A percentile compares a stretch with the other conserved stretches of the same genome.
Evolutionary conservation across 2,113 vertebrate genomes (phyloP).

Genomic region (Oreocharis arfaki): DNA sequence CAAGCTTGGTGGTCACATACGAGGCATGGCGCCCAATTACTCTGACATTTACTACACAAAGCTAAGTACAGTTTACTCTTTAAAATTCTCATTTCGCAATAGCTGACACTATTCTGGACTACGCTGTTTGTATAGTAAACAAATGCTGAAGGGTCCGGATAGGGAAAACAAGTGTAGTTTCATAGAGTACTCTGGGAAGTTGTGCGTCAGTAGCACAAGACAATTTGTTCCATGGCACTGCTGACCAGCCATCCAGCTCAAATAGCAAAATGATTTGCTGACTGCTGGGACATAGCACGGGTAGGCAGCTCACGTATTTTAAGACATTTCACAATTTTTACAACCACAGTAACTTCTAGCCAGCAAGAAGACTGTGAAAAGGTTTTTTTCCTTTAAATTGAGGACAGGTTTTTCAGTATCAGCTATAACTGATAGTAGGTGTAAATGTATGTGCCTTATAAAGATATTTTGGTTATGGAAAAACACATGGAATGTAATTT

Average conservation of each 20-base stretch:
- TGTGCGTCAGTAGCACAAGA: background rate
- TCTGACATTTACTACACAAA: background rate
- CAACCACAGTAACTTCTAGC: background rate
- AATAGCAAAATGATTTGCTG: background rate
- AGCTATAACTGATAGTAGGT: background rate
- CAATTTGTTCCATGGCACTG: background rate
- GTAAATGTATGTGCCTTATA: slow-evolving; percentile 13
- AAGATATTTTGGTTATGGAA: background rate
- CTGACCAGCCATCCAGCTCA: background rate
- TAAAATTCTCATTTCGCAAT: background rate
- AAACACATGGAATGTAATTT: background rate
- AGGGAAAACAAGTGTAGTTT: background rate
- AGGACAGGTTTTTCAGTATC: background rate
- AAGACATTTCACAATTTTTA: background rate
- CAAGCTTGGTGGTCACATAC: background rate
- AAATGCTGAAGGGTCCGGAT: background rate
- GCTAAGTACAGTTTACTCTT: background rate
- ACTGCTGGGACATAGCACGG: background rate
- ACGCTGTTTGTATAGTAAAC: background rate
- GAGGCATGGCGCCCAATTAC: background rate
- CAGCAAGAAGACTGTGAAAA: background rate
- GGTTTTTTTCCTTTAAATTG: background rate
- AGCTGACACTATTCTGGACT: background rate
- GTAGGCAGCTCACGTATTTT: background rate
- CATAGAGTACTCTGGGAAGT: background rate